Evolutionary conservation across 2,113 vertebrate genomes (phyloP).

Genomic region (Nematolebias whitei): DNA sequence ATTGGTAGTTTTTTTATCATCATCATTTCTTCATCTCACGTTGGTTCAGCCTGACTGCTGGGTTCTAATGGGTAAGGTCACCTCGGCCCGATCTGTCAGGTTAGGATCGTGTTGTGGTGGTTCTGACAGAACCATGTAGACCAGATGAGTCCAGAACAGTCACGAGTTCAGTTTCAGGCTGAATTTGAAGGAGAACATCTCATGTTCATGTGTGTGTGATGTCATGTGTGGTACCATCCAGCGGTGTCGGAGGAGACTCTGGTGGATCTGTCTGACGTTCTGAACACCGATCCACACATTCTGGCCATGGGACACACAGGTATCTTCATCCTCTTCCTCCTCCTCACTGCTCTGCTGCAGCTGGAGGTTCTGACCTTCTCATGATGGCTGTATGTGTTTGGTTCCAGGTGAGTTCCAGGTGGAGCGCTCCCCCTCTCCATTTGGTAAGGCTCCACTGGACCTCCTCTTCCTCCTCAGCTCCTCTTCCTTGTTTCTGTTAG

Average conservation of each 20-base stretch:
- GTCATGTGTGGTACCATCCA: conserved; percentile 61
- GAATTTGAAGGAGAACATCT: not conserved
- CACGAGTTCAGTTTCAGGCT: not conserved
- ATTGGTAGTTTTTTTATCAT: not conserved
- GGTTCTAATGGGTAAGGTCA: not conserved
- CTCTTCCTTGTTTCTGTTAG: not conserved
- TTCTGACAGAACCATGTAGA: too few species aligned
- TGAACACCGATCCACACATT: conserved; percentile 93
- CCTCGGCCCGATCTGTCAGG: too few species aligned
- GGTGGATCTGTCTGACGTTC: conserved; percentile 89
- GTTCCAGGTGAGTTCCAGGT: conserved; percentile 97
- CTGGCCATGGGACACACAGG: conserved; percentile 78
- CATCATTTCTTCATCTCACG: conserved; percentile 16
- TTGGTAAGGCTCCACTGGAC: conserved; percentile 86
- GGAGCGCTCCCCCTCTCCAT: conserved; percentile 89
- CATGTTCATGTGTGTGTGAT: conserved; percentile 18
- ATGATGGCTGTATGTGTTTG: conserved; percentile 89
- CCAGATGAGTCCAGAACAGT: not conserved
- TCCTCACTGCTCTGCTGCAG: conserved; percentile 60
- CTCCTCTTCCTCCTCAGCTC: not conserved
- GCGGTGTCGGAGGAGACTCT: conserved; percentile 87
- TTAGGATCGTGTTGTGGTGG: not conserved
- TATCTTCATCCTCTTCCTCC: conserved; percentile 15
- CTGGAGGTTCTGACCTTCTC: not conserved
- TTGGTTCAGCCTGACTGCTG: conserved; percentile 7